phyloP scores from a whole-genome alignment of 2,888 invertebrate genomes.

The Tetramorium bicarinatum region DNA sequence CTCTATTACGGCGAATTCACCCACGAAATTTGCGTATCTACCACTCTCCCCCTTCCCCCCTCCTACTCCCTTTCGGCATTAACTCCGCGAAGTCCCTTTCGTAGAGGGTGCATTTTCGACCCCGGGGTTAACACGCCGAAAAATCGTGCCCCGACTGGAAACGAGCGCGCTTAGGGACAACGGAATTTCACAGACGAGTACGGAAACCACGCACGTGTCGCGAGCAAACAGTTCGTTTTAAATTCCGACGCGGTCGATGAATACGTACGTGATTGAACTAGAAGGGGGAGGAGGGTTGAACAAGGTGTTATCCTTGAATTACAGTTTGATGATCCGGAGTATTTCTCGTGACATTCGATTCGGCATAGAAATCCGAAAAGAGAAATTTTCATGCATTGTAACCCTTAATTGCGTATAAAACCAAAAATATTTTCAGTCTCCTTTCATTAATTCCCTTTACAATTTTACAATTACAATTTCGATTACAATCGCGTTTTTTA shows the following conservation, averaged over 20 bases:
- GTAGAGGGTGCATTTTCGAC: conserved; percentile 30
- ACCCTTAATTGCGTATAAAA: not conserved
- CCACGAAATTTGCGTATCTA: conserved; percentile 59
- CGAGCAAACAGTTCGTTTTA: conserved; percentile 45
- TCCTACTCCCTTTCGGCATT: not conserved
- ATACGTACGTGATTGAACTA: conserved; percentile 39
- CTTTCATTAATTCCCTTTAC: not conserved
- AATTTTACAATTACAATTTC: not conserved
- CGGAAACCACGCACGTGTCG: conserved; percentile 32
- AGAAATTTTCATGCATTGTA: not conserved
- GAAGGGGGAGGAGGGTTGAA: not conserved
- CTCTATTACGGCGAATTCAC: conserved; percentile 71
- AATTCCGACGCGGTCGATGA: conserved; percentile 22
- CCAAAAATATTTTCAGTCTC: not conserved
- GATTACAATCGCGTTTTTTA: not conserved
- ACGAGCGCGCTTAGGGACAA: conserved; percentile 34
- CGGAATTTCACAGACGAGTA: conserved; percentile 27
- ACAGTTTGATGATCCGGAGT: conserved; percentile 22
- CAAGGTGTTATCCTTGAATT: conserved; percentile 17
- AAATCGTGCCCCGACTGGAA: conserved; percentile 49
- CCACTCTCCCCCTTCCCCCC: not conserved
- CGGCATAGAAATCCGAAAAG: not conserved
- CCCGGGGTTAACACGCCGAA: conserved; percentile 21
- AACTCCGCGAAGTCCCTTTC: not conserved
- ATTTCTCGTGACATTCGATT: not conserved